Evolutionary conservation across 1,140 invertebrate species (phyloP).

Genomic region (Anoplophora glabripennis): DNA sequence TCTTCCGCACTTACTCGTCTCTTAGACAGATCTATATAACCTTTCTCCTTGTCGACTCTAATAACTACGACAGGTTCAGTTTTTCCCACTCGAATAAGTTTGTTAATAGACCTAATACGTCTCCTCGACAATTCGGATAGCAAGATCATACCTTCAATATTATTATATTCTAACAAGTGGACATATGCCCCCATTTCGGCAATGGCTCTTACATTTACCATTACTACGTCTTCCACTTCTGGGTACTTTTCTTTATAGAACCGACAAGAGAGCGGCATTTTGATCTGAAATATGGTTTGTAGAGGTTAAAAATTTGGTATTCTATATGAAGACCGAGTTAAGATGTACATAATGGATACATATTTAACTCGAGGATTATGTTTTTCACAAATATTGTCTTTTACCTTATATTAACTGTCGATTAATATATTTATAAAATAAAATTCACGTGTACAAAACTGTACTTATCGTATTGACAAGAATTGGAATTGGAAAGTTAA

Average conservation of each 20-base stretch:
- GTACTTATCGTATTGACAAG: no score
- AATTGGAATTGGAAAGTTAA: no score
- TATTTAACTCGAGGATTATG: no score
- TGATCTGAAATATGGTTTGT: constrained; percentile 33
- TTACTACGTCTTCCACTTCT: constrained; percentile 98
- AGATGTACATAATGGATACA: no score
- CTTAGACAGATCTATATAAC: constrained; percentile 99
- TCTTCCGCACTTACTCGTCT: constrained; percentile 97
- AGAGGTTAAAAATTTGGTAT: constrained; percentile 4
- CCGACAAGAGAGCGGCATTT: constrained; percentile 94
- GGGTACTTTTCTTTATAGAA: constrained; percentile 98
- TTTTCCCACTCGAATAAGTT: constrained; percentile 97
- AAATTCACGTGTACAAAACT: no score
- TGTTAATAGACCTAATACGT: constrained; percentile 99
- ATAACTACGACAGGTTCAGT: constrained; percentile 99
- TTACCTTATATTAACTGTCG: no score
- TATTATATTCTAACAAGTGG: constrained; percentile 96
- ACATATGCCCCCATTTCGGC: constrained; percentile 99
- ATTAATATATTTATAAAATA: no score
- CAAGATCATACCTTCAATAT: constrained; percentile 96
- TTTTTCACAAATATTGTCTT: no score
- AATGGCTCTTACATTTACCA: constrained; percentile 98
- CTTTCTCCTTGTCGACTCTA: constrained; percentile 99
- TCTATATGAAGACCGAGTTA: no score
- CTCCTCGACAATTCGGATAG: constrained; percentile 94